Percentiles rank a stretch among this genome's conserved stretches.
These are phyloP conservation scores for Standfussiana lucernea DNA, from an alignment of 2,888 invertebrate genomes.

Conservation along the genomic window DNA sequence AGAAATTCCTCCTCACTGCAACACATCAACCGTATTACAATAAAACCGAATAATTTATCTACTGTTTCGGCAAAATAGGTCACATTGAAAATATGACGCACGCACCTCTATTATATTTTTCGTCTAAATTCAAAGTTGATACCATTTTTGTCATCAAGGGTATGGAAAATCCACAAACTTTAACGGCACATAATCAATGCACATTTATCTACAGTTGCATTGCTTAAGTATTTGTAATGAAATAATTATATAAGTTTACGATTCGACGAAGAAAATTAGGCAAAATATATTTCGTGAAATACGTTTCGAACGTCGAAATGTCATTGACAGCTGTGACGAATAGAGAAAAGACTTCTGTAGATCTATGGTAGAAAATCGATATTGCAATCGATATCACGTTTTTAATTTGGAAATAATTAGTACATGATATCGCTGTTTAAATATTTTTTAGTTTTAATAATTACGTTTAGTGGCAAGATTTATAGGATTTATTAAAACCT, in stretches of 20 bases:
- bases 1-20: slow-evolving; percentile 92
- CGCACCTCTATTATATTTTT: slow-evolving; percentile 88
- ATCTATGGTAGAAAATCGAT: slow-evolving; percentile 86
- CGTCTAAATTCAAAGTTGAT: slow-evolving; percentile 86
- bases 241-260: slow-evolving; percentile 77
- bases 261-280: slow-evolving; percentile 71
- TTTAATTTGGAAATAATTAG: background rate
- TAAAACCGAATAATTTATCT: slow-evolving; percentile 47
- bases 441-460: background rate
- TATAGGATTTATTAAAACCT: background rate
- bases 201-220: slow-evolving; percentile 43
- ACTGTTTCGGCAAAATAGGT: slow-evolving; percentile 64
- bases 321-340: slow-evolving; percentile 88
- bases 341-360: slow-evolving; percentile 79
- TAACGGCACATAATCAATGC: slow-evolving; percentile 48
- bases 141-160: slow-evolving; percentile 81
- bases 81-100: slow-evolving; percentile 71
- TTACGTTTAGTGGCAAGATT: background rate
- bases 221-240: slow-evolving; percentile 48
- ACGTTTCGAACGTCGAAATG: slow-evolving; percentile 84
- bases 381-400: slow-evolving; percentile 65
- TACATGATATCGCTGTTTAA: background rate
- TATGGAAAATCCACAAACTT: slow-evolving; percentile 54
- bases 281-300: slow-evolving; percentile 81
- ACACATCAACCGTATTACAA: slow-evolving; percentile 65